A percentile compares a stretch with the other conserved stretches of the same genome.
These are phyloP conservation scores for Portevinia maculata DNA, from an alignment of 2,888 invertebrate species.

Conservation along the genomic window DNA sequence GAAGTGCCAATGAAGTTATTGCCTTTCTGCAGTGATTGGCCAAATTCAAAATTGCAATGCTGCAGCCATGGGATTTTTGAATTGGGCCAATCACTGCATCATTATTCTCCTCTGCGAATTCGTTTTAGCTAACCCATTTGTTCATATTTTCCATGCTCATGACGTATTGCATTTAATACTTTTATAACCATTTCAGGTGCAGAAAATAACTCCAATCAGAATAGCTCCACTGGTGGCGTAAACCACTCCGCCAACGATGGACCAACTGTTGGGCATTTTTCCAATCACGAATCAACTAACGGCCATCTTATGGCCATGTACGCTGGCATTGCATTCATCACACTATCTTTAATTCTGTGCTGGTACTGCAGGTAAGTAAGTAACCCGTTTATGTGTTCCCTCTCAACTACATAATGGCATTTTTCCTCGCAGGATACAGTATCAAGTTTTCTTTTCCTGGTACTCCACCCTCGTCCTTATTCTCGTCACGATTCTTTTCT, in stretches of 20 bases:
- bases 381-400: neutral
- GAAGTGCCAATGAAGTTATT: no score
- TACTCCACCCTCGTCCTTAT: constrained; percentile 77
- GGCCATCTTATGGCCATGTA: constrained; percentile 67
- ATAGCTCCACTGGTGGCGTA: constrained; percentile 15
- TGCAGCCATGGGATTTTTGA: no score
- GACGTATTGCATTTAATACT: neutral
- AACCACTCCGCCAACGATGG: constrained; percentile 40
- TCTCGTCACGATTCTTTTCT: constrained; percentile 75
- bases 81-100: no score
- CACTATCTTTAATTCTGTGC: constrained; percentile 74
- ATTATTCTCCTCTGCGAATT: no score
- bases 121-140: no score
- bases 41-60: no score
- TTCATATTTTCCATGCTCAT: no score
- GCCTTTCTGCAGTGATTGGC: no score
- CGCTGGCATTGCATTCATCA: constrained; percentile 74
- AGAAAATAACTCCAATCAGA: constrained; percentile 30
- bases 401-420: neutral
- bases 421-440: constrained; percentile 83
- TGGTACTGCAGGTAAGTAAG: constrained; percentile 77
- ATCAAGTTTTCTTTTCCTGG: constrained; percentile 84
- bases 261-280: constrained; percentile 45
- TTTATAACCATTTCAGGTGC: constrained; percentile 32
- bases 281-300: constrained; percentile 55